These are phyloP conservation scores for Eupithecia exiguata DNA, from an alignment of 2,888 invertebrate species.

Conservation along the genomic window DNA sequence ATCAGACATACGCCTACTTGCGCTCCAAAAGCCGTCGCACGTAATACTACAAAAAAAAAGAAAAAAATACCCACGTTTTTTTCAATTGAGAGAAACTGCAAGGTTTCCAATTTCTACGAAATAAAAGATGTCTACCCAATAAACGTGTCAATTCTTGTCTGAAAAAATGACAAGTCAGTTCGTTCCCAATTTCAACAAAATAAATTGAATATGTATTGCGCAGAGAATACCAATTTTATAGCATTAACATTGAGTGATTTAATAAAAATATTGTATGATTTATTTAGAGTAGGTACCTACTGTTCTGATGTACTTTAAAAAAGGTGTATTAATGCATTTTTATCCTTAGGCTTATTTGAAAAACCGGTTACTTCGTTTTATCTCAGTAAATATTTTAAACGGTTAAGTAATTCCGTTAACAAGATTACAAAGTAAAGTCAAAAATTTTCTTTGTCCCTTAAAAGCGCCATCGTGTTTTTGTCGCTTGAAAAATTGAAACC, in stretches of 20 bases:
- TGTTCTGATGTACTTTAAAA: no score
- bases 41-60: not conserved
- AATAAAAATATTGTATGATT: no score
- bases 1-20: not conserved
- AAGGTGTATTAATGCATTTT: not conserved
- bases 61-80: not conserved
- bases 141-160: not conserved
- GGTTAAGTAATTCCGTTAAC: not conserved
- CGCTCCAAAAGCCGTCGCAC: not conserved
- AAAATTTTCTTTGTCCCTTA: not conserved
- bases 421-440: constrained; percentile 11
- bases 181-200: not conserved
- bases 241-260: not conserved
- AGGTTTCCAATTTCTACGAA: not conserved
- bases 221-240: not conserved
- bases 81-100: not conserved
- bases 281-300: no score
- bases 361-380: not conserved
- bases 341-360: not conserved
- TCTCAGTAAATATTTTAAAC: not conserved
- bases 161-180: not conserved
- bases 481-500: constrained; percentile 25
- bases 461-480: constrained; percentile 4
- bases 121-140: not conserved
- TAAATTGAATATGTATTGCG: not conserved